These are phyloP conservation scores for Arnoldichthys spilopterus DNA, from an alignment of 2,797 vertebrate genomes.

Conservation along the genomic window DNA sequence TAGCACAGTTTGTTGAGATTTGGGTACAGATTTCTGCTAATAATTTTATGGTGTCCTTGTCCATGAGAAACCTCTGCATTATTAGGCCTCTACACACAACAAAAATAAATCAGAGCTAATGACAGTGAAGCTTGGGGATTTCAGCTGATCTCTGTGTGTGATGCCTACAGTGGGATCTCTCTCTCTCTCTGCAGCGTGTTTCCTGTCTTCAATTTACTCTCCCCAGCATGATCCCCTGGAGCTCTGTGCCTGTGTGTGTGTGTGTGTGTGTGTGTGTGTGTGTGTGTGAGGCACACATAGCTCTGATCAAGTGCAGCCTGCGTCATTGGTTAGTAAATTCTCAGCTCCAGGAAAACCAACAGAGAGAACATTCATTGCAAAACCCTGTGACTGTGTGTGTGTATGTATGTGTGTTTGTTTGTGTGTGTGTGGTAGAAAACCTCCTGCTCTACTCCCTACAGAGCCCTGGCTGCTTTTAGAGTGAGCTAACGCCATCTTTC, in stretches of 20 bases:
- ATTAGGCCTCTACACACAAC: no score
- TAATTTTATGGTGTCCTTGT: no score
- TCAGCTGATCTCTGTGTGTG: neutral
- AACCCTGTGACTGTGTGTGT: slow-evolving; percentile 83
- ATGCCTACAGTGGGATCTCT: neutral
- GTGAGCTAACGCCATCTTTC: no score
- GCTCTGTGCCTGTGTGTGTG: slow-evolving; percentile 49
- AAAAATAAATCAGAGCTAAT: neutral
- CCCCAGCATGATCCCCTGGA: slow-evolving; percentile 51
- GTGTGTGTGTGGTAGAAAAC: neutral
- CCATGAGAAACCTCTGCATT: no score
- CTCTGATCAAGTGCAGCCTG: slow-evolving; percentile 84
- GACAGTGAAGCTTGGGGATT: neutral
- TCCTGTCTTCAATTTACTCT: slow-evolving; percentile 32
- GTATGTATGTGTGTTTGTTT: slow-evolving; percentile 14
- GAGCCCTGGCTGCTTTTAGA: neutral
- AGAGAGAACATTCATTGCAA: slow-evolving; percentile 83
- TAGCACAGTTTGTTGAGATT: no score
- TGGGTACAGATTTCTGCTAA: no score
- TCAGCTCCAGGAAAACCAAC: slow-evolving; percentile 84
- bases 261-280: slow-evolving; percentile 43
- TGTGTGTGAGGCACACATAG: slow-evolving; percentile 72
- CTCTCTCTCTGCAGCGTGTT: neutral
- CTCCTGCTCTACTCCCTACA: neutral
- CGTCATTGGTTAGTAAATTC: slow-evolving; percentile 86